Conservation (phyloP, 2,113 vertebrate species). For the Sitta europaea region DNA sequence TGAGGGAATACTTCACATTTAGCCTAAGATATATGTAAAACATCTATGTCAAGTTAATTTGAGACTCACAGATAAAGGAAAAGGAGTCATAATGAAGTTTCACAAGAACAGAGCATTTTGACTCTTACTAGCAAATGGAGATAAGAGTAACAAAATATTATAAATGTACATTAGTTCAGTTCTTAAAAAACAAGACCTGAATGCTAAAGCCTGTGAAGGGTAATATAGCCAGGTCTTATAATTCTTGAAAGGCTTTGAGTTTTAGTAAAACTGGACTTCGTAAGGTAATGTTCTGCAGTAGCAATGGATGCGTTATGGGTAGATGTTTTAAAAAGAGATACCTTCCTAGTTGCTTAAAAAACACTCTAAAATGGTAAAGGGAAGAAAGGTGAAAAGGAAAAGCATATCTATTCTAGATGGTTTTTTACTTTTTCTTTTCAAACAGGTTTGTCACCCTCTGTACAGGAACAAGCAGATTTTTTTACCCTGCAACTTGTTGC, state of each 20-base stretch:
- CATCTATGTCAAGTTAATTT: constrained; percentile 46
- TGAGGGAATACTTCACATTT: constrained; percentile 47
- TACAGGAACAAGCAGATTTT: background rate
- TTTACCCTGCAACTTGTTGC: background rate
- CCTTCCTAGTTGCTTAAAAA: background rate
- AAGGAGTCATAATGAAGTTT: constrained; percentile 17
- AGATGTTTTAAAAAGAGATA: background rate
- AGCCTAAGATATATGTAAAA: constrained; percentile 39
- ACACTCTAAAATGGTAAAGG: background rate
- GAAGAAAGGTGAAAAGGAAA: background rate
- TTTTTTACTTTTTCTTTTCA: background rate
- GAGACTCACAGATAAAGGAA: constrained; percentile 17
- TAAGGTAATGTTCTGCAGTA: background rate
- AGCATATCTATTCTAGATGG: background rate
- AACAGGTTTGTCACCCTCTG: background rate
- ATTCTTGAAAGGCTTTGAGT: background rate
- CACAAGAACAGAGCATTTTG: background rate
- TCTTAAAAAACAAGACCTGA: background rate
- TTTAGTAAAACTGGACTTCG: background rate
- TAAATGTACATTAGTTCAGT: background rate
- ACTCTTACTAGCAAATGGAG: background rate
- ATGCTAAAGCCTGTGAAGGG: background rate
- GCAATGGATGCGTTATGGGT: background rate
- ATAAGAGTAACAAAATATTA: background rate
- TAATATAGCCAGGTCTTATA: background rate